Base-by-base conservation (phyloP, 2,797 vertebrate genomes). In the Enteromius treurensis region DNA sequence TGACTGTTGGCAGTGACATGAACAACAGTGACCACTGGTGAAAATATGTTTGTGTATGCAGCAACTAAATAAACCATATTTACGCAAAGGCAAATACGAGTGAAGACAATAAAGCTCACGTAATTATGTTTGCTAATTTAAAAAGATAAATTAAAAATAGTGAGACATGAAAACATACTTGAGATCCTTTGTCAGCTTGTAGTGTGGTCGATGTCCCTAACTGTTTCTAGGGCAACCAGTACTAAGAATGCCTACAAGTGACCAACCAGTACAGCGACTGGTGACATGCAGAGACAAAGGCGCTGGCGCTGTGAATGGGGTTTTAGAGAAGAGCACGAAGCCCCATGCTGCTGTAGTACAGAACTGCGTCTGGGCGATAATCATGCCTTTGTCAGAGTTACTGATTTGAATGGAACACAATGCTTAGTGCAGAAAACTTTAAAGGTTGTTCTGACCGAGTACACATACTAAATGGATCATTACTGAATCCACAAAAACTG, bases 151-250 rank as follows among this genome's bases (percentile, higher is more conserved):
- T 68, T 68, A 21, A 49, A 37, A 49, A 45, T 13, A 45, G 42
- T 45, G 42, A 9, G 40, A 34, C 17, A 40, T 10, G 5, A 23
- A 26, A 60, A 42, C 21, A 19, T 75, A 21, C 51, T 55, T 55
- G 51, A 37, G 19, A 76, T 58, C 13, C 32, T 58, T 32, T 23
- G 55, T 76, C 37, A 62, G 23, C 3, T 62, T 45, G 11, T 45
- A 29, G 42, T 19, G n/a, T 45, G 75, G 8, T 5, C 47, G 14
- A 49, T 26, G 26, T 70, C 7, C 68, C n/a, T 45, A 29, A 19
- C 15, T 49, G 69, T 77, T 58, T 76, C 73, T 77, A 42, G 53
- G 75, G 55, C 37, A 77, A 62, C 75, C 21, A 45, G n/a, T 42
- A 42, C 15, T 77, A 62, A 62, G 75, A 77, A 62, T 62, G 23